Conservation (phyloP, 2,113 vertebrate genomes). For the Ceyx melanurus region DNA sequence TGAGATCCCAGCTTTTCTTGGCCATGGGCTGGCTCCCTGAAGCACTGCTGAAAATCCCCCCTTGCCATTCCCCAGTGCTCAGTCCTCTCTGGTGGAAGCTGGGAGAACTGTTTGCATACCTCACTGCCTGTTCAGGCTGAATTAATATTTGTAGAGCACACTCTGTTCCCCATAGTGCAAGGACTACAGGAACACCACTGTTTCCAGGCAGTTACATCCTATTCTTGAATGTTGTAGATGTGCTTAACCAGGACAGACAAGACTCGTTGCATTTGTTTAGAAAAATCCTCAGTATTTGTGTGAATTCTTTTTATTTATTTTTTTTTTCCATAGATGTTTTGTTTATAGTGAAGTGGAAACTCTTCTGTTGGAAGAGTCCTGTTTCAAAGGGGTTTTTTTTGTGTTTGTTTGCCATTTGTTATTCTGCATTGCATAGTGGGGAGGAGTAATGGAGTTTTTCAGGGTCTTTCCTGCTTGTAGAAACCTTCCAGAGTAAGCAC, state of each 20-base stretch:
- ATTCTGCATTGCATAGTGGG: neutral
- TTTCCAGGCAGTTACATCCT: conserved; percentile 38
- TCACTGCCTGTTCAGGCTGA: conserved; percentile 38
- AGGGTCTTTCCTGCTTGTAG: neutral
- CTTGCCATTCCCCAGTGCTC: neutral
- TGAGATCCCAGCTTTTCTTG: neutral
- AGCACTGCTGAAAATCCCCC: neutral
- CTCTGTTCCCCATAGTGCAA: conserved; percentile 22
- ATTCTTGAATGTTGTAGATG: neutral
- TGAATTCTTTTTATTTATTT: neutral
- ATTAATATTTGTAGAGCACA: conserved; percentile 60
- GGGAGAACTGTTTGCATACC: conserved; percentile 41
- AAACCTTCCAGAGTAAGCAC: neutral
- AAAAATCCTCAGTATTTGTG: neutral
- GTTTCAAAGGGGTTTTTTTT: neutral
- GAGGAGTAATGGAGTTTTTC: neutral
- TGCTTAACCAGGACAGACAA: neutral
- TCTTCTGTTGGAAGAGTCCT: neutral
- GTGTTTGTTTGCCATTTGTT: neutral
- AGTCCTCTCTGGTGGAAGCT: neutral
- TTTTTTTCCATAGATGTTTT: neutral
- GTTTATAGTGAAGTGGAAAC: neutral
- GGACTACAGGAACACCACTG: neutral
- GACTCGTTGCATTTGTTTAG: neutral
- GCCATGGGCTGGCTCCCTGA: neutral